Percentiles rank a stretch among this genome's conserved stretches.
Conservation (phyloP, 37 sponge, comb jelly and placozoan species). For the Trichoplax adhaerens region DNA sequence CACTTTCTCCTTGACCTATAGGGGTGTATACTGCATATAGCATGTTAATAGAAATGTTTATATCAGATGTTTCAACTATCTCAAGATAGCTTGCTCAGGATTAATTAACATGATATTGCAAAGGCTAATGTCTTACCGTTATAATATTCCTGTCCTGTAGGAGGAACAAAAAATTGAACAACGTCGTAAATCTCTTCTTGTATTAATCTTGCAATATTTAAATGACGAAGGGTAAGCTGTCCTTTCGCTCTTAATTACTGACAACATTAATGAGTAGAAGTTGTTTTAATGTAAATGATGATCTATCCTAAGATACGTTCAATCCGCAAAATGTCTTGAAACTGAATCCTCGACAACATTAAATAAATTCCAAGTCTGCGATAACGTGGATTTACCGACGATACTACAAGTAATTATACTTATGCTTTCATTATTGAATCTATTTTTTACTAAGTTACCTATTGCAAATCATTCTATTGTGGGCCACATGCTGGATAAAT, state of each 20-base stretch:
- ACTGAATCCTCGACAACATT: constrained; percentile 49
- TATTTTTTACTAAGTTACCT: neutral
- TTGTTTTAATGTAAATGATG: neutral
- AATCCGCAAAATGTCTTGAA: neutral
- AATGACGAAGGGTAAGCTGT: neutral
- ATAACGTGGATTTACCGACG: constrained; percentile 83
- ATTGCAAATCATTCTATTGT: neutral
- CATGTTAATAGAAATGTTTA: too few relatives aligned
- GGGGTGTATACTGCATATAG: too few relatives aligned
- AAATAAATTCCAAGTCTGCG: constrained; percentile 61
- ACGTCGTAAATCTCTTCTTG: constrained; percentile 49
- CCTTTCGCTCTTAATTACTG: neutral
- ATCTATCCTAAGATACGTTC: neutral
- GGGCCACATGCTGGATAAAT: neutral
- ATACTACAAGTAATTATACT: constrained; percentile 53
- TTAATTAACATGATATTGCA: neutral
- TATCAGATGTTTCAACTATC: too few relatives aligned
- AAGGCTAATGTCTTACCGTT: constrained; percentile 15
- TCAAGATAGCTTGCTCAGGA: neutral
- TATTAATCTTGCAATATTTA: constrained; percentile 67
- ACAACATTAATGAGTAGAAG: constrained; percentile 8
- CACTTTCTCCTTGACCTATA: too few relatives aligned
- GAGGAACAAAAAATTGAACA: constrained; percentile 65
- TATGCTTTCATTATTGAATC: neutral
- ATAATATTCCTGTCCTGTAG: constrained; percentile 15